These are phyloP conservation scores for Aptenodytes forsteri DNA, from an alignment of 2,113 vertebrate species.

Conservation along the genomic window DNA sequence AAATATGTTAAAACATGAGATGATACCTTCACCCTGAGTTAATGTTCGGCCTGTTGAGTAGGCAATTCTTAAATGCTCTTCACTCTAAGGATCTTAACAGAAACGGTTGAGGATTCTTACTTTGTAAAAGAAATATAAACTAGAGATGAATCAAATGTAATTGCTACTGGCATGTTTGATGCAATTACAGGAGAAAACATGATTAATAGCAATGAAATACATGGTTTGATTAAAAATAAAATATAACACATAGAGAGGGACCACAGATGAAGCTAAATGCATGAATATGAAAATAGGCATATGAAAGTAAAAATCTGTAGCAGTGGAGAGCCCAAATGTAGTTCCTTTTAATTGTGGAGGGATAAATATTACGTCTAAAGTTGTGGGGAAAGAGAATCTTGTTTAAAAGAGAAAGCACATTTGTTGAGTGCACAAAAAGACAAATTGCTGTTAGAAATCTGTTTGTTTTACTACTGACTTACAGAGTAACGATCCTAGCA, in stretches of 20 bases:
- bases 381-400: not conserved
- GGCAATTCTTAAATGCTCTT: not conserved
- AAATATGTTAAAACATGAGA: not conserved
- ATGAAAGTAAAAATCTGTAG: not conserved
- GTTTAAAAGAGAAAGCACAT: not conserved
- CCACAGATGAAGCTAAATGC: not conserved
- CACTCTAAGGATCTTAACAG: not conserved
- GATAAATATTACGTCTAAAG: not conserved
- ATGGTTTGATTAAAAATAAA: conserved; percentile 15
- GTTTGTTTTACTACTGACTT: not conserved
- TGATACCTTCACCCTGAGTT: not conserved
- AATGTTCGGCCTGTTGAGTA: not conserved
- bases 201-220: not conserved
- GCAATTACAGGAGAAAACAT: not conserved
- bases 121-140: not conserved
- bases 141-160: not conserved
- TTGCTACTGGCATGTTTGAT: not conserved
- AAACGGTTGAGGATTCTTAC: not conserved
- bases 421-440: not conserved
- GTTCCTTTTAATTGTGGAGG: not conserved
- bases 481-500: not conserved
- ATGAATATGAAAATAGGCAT: not conserved
- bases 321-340: not conserved
- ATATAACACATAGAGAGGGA: not conserved
- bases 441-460: not conserved